Conservation (phyloP, 2,888 invertebrate genomes). For the Drosophila nr. fundita region DNA sequence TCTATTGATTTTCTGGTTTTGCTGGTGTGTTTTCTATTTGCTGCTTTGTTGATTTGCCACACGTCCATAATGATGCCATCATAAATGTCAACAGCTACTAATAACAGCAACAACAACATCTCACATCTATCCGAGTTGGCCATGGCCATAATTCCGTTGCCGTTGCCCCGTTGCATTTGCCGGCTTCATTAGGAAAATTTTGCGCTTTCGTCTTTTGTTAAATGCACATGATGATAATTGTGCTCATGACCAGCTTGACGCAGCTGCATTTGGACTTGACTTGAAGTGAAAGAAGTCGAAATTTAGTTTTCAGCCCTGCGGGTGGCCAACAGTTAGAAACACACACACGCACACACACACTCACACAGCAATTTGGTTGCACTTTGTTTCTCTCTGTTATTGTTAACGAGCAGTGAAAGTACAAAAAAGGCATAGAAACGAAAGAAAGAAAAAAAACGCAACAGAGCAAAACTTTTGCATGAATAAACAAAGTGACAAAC, state of each 20-base stretch:
- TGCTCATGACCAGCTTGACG: conserved; percentile 53
- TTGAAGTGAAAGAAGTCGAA: conserved; percentile 63
- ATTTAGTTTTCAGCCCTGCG: conserved; percentile 34
- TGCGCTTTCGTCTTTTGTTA: conserved; percentile 63
- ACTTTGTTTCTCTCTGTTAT: conserved; percentile 26
- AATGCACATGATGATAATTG: conserved; percentile 43
- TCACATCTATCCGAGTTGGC: conserved; percentile 34
- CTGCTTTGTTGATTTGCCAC: conserved; percentile 62
- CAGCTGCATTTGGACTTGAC: conserved; percentile 56
- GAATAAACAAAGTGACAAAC: conserved; percentile 57
- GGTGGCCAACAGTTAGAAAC: conserved; percentile 41
- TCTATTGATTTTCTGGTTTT: conserved; percentile 71
- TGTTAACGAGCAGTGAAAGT: conserved; percentile 66
- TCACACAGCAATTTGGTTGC: conserved; percentile 48
- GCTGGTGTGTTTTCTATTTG: conserved; percentile 69
- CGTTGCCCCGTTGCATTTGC: conserved; percentile 34
- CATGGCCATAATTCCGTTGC: conserved; percentile 58
- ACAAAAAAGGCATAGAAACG: conserved; percentile 30
- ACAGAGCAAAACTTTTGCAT: conserved; percentile 58
- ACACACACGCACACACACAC: conserved; percentile 29
- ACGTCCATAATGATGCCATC: conserved; percentile 73
- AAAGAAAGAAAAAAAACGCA: conserved; percentile 35
- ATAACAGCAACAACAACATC: conserved; percentile 35
- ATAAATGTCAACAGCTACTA: conserved; percentile 73
- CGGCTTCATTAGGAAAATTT: conserved; percentile 77